phyloP scores from a whole-genome alignment of 2,888 invertebrate genomes.

The Melanophora roralis region DNA sequence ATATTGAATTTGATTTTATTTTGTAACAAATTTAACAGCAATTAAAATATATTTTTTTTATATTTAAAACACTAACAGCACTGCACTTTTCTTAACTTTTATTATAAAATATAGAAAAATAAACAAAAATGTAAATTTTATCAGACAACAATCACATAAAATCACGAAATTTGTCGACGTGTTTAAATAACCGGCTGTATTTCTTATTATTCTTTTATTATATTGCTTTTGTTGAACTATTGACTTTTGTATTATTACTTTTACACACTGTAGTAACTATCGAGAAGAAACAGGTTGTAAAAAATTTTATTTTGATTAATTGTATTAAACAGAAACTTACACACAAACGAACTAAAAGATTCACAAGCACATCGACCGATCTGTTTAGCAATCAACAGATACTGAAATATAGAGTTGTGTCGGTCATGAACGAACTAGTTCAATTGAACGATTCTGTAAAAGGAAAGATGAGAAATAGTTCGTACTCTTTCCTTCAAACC shows the following conservation, averaged over 20 bases:
- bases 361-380: constrained; percentile 38
- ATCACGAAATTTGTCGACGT: background rate
- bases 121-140: background rate
- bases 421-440: no score
- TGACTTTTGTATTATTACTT: background rate
- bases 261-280: constrained; percentile 2
- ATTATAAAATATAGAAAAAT: background rate
- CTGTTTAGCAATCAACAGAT: constrained; percentile 57
- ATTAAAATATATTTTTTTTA: constrained; percentile 10
- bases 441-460: no score
- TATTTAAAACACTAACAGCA: constrained; percentile 13
- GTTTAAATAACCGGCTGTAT: constrained; percentile 11
- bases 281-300: constrained; percentile 36
- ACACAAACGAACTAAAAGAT: constrained; percentile 57
- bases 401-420: constrained; percentile 46
- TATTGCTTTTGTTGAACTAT: background rate
- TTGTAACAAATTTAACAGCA: constrained; percentile 10
- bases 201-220: background rate
- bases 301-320: background rate
- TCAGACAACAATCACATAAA: background rate
- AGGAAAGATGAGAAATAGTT: no score
- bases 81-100: constrained; percentile 39
- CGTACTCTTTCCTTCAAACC: no score
- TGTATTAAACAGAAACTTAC: constrained; percentile 30
- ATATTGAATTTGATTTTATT: constrained; percentile 77